These are phyloP conservation scores for Anthoscopus minutus DNA, from an alignment of 2,113 vertebrate genomes.

Conservation along the genomic window DNA sequence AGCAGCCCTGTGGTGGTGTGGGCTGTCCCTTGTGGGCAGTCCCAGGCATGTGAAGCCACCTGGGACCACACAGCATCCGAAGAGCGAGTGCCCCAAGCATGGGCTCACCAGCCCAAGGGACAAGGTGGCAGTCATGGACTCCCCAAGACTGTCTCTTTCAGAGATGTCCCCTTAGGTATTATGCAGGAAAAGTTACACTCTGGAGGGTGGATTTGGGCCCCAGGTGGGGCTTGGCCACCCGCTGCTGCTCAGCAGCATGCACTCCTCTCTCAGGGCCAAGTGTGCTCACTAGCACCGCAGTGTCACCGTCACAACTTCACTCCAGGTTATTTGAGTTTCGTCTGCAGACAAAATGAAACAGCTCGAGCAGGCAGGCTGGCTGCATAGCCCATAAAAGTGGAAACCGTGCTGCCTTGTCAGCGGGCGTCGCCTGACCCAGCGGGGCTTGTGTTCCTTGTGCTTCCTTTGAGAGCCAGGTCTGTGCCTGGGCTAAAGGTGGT, in stretches of 20 bases:
- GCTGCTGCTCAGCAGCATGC: background rate
- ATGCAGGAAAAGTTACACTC: background rate
- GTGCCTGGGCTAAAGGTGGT: background rate
- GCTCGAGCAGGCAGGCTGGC: constrained; percentile 33
- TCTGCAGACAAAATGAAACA: constrained; percentile 56
- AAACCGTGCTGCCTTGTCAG: background rate
- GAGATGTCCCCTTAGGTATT: background rate
- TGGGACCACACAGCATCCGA: fast-evolving
- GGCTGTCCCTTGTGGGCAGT: background rate
- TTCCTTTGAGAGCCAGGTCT: background rate
- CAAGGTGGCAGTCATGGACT: background rate
- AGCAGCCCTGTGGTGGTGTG: fast-evolving
- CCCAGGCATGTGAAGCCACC: background rate
- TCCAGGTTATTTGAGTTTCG: constrained; percentile 7
- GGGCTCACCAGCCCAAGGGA: background rate
- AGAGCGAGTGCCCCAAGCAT: fast-evolving
- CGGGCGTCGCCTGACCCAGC: fast-evolving
- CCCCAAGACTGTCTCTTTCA: background rate
- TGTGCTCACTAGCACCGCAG: background rate
- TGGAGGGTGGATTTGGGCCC: background rate
- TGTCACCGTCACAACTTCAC: background rate
- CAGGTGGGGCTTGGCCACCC: background rate
- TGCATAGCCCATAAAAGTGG: background rate
- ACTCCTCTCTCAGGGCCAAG: background rate
- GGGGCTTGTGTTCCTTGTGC: background rate